Evolutionary conservation across 2,113 vertebrate species (phyloP).

Genomic region (Oncorhynchus keta): DNA sequence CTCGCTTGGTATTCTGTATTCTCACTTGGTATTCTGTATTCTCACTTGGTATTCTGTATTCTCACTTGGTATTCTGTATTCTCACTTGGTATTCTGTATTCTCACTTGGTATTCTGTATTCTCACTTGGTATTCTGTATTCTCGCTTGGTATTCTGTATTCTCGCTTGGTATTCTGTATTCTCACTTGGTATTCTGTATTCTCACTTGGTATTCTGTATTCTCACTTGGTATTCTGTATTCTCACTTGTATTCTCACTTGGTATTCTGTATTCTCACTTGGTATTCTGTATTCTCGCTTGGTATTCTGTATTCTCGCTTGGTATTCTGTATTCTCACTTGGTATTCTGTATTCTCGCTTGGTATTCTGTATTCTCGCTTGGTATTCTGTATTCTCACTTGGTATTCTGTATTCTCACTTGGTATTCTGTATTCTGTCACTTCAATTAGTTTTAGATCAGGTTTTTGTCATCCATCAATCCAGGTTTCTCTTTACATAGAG

Average conservation of each 20-base stretch:
- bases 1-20: neutral
- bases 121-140: too few relatives aligned
- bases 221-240: too few relatives aligned
- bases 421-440: neutral
- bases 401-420: neutral
- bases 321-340: too few relatives aligned
- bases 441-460: neutral
- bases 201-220: neutral
- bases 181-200: neutral
- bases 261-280: too few relatives aligned
- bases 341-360: too few relatives aligned
- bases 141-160: neutral
- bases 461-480: neutral
- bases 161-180: too few relatives aligned
- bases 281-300: too few relatives aligned
- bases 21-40: neutral
- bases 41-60: neutral
- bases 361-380: too few relatives aligned
- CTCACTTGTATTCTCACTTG: too few relatives aligned
- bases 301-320: too few relatives aligned
- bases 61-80: neutral
- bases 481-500: neutral
- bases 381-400: too few relatives aligned
- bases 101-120: too few relatives aligned
- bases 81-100: neutral